Conservation (phyloP, 1,140 invertebrate genomes). For the Stegodyphus mimosarum region DNA sequence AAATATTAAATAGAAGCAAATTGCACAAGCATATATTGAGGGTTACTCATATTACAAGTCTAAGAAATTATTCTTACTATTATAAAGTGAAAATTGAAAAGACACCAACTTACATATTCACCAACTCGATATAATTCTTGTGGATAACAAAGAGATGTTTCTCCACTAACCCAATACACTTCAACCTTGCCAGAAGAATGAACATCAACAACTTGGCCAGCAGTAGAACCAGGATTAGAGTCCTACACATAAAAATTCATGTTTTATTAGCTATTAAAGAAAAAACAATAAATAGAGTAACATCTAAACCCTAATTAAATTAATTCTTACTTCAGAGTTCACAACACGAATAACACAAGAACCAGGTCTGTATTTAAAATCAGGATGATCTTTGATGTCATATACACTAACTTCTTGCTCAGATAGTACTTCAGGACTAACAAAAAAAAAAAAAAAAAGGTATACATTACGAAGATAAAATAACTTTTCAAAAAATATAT, state of each 20-base stretch:
- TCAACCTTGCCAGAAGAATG: constrained; percentile 80
- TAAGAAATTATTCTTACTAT: no score
- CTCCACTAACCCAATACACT: constrained; percentile 89
- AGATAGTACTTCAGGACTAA: constrained; percentile 78
- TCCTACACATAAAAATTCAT: constrained; percentile 26
- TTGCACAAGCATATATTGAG: no score
- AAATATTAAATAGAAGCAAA: no score
- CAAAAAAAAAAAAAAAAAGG: constrained; percentile 1
- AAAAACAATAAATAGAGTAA: background rate
- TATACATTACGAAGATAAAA: background rate
- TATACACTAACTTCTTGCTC: constrained; percentile 92
- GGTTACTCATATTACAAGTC: no score
- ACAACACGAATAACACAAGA: constrained; percentile 89
- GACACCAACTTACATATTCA: constrained; percentile 60
- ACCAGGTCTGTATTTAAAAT: constrained; percentile 91
- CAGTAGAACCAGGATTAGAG: constrained; percentile 76
- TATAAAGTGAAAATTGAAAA: no score
- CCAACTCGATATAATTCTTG: constrained; percentile 79
- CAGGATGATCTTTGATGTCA: constrained; percentile 93
- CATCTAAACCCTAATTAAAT: background rate
- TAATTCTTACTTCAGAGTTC: constrained; percentile 76
- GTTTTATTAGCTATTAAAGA: background rate
- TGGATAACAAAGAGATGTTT: constrained; percentile 88
- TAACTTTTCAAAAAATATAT: no score
- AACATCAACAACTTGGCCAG: constrained; percentile 90